Evolutionary conservation across 2,797 vertebrate genomes (phyloP).

Genomic region (Dromococcyx pavoninus): DNA sequence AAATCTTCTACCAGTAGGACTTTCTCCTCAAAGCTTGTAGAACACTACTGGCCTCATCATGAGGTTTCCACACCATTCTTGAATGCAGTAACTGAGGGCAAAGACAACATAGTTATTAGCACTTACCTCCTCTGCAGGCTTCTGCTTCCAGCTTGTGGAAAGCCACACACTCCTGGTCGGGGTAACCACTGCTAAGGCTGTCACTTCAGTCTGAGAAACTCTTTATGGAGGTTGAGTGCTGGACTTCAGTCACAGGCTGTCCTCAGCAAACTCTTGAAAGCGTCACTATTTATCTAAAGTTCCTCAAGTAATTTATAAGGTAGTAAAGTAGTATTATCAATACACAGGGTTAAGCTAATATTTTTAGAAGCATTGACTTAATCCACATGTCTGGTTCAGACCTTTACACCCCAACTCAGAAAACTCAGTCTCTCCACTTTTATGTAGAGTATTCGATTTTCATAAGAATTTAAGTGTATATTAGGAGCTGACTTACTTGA

Average conservation of each 20-base stretch:
- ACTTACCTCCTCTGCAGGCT: background rate
- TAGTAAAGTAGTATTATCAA: constrained; percentile 40
- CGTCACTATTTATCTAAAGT: constrained; percentile 43
- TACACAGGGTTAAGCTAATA: background rate
- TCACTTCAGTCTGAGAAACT: background rate
- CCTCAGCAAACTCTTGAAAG: constrained; percentile 20
- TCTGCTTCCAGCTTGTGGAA: background rate
- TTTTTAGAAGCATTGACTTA: constrained; percentile 3
- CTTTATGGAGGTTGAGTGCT: background rate
- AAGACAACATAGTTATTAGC: background rate
- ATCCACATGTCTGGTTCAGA: background rate
- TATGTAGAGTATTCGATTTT: background rate
- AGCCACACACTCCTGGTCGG: accelerated
- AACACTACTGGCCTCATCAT: background rate
- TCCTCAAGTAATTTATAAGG: constrained; percentile 17
- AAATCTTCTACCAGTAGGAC: background rate
- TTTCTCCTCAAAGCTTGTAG: background rate
- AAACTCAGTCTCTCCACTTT: background rate
- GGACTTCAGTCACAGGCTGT: constrained; percentile 9
- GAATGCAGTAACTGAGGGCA: background rate
- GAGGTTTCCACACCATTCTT: background rate
- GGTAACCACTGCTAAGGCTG: background rate
- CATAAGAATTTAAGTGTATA: background rate
- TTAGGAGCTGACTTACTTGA: background rate
- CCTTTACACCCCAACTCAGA: background rate